Evolutionary conservation across 2,797 vertebrate species (phyloP), one percentile per base, ranked within the genome.

Genomic region (Acridotheres tristis): DNA sequence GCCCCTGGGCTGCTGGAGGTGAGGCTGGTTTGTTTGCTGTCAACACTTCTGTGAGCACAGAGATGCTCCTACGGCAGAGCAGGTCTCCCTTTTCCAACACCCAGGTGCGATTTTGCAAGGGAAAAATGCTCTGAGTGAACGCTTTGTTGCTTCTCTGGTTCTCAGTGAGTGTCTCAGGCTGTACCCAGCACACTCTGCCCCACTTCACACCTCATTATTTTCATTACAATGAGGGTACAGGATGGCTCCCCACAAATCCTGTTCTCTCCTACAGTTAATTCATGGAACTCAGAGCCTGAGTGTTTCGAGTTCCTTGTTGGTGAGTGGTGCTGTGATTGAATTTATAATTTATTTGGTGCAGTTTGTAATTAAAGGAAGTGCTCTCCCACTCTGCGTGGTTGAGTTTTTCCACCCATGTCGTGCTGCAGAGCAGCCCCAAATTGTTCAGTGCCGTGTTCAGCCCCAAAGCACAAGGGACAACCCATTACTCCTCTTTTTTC

Each of bases 301-400:
- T 23, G 72, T 27, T 96, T 91, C 36, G 62, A 82, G 90, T 48
- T 86, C 50, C 63, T 81, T 42, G 53, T 71, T 0, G 0, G 75
- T 3, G 18, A 61, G 47, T 12, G 53, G 55, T 11, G 11, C 34
- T 40, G 67, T 88, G 92, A 96, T 94, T 93, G 92, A 80, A 93
- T 96, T 96, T 80, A 61, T 88, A 25, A 96, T 96, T 94, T 90
- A 78, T 93, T 86, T 85, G 73, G 53, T 88, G 50, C 34, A 0
- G 82, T 92, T 85, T 77, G 43, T 85, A 91, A 95, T 96, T 90
- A 90, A 91, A 96, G 69, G 43, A 63, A 92, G 54, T 32, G 9
- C 69, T 88, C 75, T 84, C 89, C 71, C 65, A 15, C 85, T 92
- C 79, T 63, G 51, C 3, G 0, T 29, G 43, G 16, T n/a, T 72